Conservation (phyloP, 2,113 vertebrate species). For the Arizona elegans region DNA sequence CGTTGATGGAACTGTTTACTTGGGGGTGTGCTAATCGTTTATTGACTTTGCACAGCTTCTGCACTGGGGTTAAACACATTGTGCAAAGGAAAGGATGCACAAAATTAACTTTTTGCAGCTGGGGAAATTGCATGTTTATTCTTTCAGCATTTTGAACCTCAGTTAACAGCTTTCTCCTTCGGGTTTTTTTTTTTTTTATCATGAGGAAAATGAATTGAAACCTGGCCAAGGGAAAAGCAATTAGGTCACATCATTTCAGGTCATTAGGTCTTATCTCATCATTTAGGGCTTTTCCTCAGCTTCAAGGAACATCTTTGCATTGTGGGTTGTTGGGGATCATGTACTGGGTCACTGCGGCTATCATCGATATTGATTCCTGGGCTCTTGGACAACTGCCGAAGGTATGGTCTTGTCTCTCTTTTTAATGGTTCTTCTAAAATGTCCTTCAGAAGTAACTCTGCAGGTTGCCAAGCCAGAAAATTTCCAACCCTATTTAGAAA, state of each 20-base stretch:
- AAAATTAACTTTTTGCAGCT: neutral
- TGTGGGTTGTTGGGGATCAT: neutral
- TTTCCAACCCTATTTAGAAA: neutral
- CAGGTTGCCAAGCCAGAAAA: neutral
- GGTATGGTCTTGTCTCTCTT: neutral
- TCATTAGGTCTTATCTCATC: neutral
- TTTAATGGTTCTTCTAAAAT: neutral
- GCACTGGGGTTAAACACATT: slow-evolving; percentile 45
- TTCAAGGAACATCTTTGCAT: neutral
- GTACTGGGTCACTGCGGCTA: neutral
- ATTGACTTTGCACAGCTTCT: slow-evolving; percentile 41
- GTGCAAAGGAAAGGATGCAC: neutral
- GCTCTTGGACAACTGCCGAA: neutral
- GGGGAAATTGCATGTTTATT: neutral
- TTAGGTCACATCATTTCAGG: neutral
- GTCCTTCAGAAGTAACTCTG: neutral
- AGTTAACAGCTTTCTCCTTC: neutral
- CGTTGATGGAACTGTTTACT: slow-evolving; percentile 50
- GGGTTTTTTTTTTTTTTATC: no score
- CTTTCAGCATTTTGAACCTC: neutral
- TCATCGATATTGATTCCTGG: neutral
- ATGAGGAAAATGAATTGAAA: neutral
- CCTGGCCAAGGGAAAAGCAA: neutral
- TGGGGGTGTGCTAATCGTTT: slow-evolving; percentile 49
- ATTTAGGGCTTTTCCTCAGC: neutral